A percentile compares a stretch with the other conserved stretches of the same genome.
Conservation (phyloP, 2,797 vertebrate species). For the Microhierax caerulescens region DNA sequence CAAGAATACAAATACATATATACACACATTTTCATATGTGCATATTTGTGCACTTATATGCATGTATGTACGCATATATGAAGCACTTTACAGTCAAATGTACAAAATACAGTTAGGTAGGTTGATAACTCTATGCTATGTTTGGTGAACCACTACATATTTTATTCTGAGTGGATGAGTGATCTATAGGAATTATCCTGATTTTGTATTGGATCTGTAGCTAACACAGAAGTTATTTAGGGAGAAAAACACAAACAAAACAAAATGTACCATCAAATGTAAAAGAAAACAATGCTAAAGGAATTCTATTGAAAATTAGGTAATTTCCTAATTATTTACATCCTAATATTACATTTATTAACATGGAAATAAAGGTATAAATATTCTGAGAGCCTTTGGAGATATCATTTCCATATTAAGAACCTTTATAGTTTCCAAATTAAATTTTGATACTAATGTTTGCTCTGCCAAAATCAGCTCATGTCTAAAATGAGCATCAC, state of each 20-base stretch:
- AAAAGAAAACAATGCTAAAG: background rate
- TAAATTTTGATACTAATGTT: background rate
- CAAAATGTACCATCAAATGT: background rate
- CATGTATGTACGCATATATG: too few species aligned
- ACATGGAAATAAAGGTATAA: background rate
- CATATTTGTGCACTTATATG: background rate
- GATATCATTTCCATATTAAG: background rate
- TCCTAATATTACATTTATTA: too few species aligned
- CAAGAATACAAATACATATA: background rate
- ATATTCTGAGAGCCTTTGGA: background rate
- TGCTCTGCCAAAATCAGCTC: background rate
- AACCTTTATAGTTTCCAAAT: background rate
- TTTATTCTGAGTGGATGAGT: background rate
- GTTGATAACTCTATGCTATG: background rate
- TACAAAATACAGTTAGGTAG: background rate
- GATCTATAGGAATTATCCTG: background rate
- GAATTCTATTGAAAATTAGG: background rate
- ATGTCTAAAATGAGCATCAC: background rate
- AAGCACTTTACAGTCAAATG: background rate
- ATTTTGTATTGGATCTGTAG: background rate
- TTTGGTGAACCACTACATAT: background rate
- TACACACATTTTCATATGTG: background rate
- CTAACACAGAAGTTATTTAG: background rate
- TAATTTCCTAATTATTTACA: background rate
- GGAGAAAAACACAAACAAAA: background rate